Evolutionary conservation across 2,888 invertebrate genomes (phyloP), one percentile per base, ranked within the genome.

Genomic region (Metellina segmentata): DNA sequence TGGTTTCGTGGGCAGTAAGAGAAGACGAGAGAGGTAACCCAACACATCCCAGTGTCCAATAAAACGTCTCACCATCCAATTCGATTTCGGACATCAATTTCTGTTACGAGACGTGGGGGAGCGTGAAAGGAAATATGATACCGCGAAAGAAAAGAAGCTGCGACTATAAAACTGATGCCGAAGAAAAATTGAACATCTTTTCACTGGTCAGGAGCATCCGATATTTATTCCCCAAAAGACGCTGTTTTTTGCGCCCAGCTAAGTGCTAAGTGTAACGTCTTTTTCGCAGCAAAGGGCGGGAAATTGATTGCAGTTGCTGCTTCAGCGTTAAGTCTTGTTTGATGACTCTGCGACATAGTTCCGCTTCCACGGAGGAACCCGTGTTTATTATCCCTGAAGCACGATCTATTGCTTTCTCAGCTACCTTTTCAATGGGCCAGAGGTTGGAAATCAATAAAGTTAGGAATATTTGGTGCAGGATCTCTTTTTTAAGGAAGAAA

Each of bases 281-380:
- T 75, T 75, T 34, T 34, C 75, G 75, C 34, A 34, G 34, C 51
- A 69, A 81, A 48, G 85, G 75, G 77, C 19, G 51, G 78, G 51
- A 81, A 81, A 86, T 86, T 78, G 85, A 86, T 86, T 86, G 70
- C 69, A 9, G 85, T 49, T 53, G 70, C 78, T 70, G 19, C 81
- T 81, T 81, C 81, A 81, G 81, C 81, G 81, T 78, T 51, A 86
- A 86, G 71, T 86, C 78, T 49, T 86, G 85, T 86, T 70, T 78
- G 85, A 85, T 85, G 85, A 85, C 78, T 49, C 48, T 48, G 70
- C 77, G 70, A 70, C 70, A 78, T 49, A 69, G 81, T 69, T 61
- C 69, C 69, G 19, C 34, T 79, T 79, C 78, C 78, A 34, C 7
- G 16, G 49, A 75, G 34, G n/a, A 69, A 19, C 20, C 20, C 77